Evolutionary conservation across 2,113 vertebrate species (phyloP), one percentile per base, ranked within the genome.

Genomic region (Haplochromis burtoni): DNA sequence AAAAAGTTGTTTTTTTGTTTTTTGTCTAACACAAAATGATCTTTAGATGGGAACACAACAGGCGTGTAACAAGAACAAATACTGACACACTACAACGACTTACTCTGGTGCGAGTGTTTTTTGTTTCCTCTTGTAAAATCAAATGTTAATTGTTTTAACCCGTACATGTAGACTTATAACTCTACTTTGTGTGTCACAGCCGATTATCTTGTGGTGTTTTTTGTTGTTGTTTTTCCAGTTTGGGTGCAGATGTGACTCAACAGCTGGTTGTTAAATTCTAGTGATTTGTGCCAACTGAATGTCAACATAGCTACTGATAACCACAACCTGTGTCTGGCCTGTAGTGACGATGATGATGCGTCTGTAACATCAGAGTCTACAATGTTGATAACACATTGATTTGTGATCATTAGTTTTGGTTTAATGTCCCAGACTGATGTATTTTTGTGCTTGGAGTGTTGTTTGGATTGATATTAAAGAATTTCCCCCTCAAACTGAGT

Each of bases 201-300:
- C 80, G 19, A 83, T 76, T n/a, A 79, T 51, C 59, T 53, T 83
- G 80, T 89, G 9, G n/a, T 71, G 35, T 76, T 76, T 47, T 71
- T 38, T 31, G 53, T 40, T 61, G n/a, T 71, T 71, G 38, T 42
- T 38, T 33, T 78, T 84, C 83, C 59, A 84, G 83, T 89, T 86
- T 80, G 47, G 40, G 87, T 90, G 42, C 84, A 84, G 80, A 88
- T 71, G 57, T 80, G 38, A 82, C 26, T 10, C 35, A 8, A 84
- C 24, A 13, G 31, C 82, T 91, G 88, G 90, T 93, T 90, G 93
- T 85, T 95, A 49, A 88, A 87, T 95, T 87, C 12, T 47, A 71
- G 84, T 91, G 85, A 91, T 92, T 93, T 94, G 95, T 96, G 96
- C 95, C 95, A 96, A 96, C 84, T 89, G 89, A 95, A 95, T 95